Conservation (phyloP, 2,797 vertebrate genomes). For the Ctenosaura bakeri region DNA sequence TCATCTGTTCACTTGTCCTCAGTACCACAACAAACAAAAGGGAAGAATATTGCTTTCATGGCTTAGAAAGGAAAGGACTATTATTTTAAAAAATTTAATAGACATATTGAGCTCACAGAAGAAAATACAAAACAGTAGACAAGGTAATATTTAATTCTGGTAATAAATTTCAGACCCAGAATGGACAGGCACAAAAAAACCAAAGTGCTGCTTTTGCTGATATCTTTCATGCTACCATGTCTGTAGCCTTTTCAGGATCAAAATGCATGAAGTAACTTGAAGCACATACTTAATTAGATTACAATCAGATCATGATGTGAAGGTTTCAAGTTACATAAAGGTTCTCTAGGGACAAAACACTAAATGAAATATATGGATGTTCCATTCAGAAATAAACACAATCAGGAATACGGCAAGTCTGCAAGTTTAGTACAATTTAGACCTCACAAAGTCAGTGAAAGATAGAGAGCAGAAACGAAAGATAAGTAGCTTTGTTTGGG, state of each 20-base stretch:
- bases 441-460: neutral
- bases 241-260: constrained; percentile 13
- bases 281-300: constrained; percentile 22
- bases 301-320: neutral
- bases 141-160: neutral
- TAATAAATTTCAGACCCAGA: neutral
- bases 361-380: neutral
- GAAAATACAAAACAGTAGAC: neutral
- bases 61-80: neutral
- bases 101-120: neutral
- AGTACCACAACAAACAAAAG: neutral
- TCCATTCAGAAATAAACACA: neutral
- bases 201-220: neutral
- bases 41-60: neutral
- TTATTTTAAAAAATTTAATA: neutral
- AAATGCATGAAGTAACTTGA: constrained; percentile 4
- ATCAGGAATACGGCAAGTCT: neutral
- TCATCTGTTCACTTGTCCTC: constrained; percentile 10
- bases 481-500: neutral
- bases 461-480: neutral
- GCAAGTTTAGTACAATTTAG: neutral
- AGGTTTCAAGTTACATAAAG: constrained; percentile 9
- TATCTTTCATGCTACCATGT: neutral
- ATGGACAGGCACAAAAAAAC: neutral
- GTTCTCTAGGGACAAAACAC: neutral